A percentile compares a stretch with the other conserved stretches of the same genome.
Conservation (phyloP, 2,888 invertebrate genomes). For the Microctonus hyperodae region DNA sequence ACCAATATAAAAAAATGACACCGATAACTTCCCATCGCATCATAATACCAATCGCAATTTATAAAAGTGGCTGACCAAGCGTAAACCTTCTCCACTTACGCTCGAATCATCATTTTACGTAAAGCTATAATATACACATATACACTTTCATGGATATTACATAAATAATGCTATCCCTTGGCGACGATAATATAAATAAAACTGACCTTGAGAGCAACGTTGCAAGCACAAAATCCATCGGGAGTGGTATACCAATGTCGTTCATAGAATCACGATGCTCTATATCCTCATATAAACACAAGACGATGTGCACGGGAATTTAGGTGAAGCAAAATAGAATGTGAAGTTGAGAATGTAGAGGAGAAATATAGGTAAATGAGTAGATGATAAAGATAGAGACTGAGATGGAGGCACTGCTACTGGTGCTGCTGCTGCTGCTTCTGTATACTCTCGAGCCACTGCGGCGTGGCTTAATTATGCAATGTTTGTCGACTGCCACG, state of each 20-base stretch:
- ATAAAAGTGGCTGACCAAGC: constrained; percentile 18
- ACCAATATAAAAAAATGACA: background rate
- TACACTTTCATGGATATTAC: background rate
- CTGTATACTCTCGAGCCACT: constrained; percentile 28
- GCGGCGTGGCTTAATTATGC: constrained; percentile 45
- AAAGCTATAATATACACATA: background rate
- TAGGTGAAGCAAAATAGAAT: background rate
- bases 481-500: constrained; percentile 46
- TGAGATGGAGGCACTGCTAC: constrained; percentile 27
- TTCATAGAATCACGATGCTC: background rate
- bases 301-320: background rate
- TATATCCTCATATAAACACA: background rate
- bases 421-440: too few relatives aligned
- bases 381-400: background rate
- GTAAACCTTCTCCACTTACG: constrained; percentile 7
- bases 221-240: background rate
- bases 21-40: constrained; percentile 8
- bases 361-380: background rate
- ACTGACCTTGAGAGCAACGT: constrained; percentile 14
- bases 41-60: background rate
- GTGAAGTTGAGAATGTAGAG: background rate
- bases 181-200: constrained; percentile 2
- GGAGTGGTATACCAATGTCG: background rate
- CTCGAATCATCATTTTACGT: background rate
- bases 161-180: background rate